Evolutionary conservation across 2,113 vertebrate genomes (phyloP).

Genomic region (Thryonomys swinderianus): DNA sequence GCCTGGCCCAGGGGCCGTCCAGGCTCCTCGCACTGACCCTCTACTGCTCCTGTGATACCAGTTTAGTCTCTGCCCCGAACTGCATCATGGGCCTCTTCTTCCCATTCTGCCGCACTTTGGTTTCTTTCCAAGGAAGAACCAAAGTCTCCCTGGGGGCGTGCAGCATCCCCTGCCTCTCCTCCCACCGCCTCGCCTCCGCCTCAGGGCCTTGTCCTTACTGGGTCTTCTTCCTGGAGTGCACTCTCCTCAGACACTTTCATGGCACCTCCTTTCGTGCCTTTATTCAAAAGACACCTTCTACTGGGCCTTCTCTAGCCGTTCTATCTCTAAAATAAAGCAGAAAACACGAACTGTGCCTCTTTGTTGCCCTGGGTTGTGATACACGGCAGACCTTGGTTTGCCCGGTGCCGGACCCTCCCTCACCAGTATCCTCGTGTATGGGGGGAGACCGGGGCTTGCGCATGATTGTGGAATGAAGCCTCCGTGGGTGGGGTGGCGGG

Average conservation of each 20-base stretch:
- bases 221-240: not conserved
- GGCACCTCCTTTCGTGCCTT: not conserved
- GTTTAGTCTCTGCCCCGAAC: not conserved
- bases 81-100: too few species aligned
- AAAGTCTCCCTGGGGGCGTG: not conserved
- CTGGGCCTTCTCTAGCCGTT: not conserved
- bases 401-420: not conserved
- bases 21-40: not conserved
- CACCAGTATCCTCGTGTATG: too few species aligned
- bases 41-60: not conserved
- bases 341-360: not conserved
- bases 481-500: not conserved
- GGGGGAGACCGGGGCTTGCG: not conserved
- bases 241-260: not conserved
- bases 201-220: not conserved
- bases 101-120: not conserved
- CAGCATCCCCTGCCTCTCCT: not conserved
- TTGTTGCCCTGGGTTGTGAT: not conserved
- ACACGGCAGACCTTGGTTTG: not conserved
- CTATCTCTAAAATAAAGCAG: not conserved
- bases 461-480: not conserved
- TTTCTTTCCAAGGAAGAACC: not conserved
- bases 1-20: not conserved
- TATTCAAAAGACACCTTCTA: conserved; percentile 18
- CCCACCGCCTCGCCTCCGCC: not conserved